phyloP scores from a whole-genome alignment of 2,113 vertebrate species.

The Steatornis caripensis region DNA sequence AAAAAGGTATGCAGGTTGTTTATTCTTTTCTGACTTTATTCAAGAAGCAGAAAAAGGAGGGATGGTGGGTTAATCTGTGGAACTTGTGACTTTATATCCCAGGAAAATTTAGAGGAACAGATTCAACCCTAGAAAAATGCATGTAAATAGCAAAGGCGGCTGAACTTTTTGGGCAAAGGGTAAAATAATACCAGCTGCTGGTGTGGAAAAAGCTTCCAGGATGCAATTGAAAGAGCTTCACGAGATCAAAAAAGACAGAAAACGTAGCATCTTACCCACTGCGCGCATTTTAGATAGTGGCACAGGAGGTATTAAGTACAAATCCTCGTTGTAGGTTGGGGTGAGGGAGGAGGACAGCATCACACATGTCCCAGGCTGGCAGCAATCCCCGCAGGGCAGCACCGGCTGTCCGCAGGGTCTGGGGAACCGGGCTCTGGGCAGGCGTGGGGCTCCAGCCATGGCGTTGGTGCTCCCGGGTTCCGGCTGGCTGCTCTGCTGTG shows the following conservation, averaged over 20 bases:
- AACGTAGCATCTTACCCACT: not conserved
- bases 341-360: not conserved
- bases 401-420: not conserved
- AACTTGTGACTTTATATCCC: not conserved
- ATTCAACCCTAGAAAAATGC: constrained; percentile 2
- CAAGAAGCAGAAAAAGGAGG: not conserved
- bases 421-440: fast-evolving
- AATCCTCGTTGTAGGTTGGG: not conserved
- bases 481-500: fast-evolving
- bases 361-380: fast-evolving
- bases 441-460: fast-evolving
- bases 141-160: constrained; percentile 27
- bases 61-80: not conserved
- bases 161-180: not conserved
- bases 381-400: fast-evolving
- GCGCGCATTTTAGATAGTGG: fast-evolving
- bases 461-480: fast-evolving
- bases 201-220: not conserved
- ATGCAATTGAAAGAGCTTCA: not conserved
- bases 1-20: not conserved
- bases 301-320: fast-evolving
- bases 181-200: not conserved
- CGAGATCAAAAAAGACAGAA: not conserved
- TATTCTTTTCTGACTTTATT: not conserved
- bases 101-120: not conserved